Percentiles rank a stretch among this genome's conserved stretches.
phyloP scores from a whole-genome alignment of 1,140 invertebrate genomes.

The Cotesia glomerata region DNA sequence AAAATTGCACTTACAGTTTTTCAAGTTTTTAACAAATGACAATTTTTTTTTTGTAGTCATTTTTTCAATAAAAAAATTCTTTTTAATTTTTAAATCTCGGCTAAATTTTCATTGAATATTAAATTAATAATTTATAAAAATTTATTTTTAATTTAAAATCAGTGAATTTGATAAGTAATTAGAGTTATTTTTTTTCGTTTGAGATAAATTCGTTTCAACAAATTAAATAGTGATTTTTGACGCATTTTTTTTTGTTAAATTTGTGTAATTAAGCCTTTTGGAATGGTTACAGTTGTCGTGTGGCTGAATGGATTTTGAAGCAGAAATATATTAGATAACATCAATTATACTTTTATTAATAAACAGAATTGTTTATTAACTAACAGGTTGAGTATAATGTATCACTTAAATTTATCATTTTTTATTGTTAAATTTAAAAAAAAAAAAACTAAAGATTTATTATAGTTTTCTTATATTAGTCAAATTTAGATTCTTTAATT shows the following conservation, averaged over 20 bases:
- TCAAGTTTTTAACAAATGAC: no score
- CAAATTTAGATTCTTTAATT: neutral
- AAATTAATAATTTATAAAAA: no score
- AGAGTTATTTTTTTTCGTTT: no score
- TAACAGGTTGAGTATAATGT: constrained; percentile 42
- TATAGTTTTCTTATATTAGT: neutral
- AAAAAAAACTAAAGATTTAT: no score
- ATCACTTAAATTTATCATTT: neutral
- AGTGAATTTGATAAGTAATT: no score
- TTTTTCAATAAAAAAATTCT: neutral
- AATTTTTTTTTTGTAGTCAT: neutral
- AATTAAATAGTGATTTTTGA: constrained; percentile 28
- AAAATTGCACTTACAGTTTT: neutral
- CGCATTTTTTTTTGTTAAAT: constrained; percentile 7
- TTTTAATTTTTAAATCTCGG: neutral
- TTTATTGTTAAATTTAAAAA: neutral
- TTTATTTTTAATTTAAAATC: neutral
- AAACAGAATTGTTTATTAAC: constrained; percentile 19
- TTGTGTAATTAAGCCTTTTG: constrained; percentile 33
- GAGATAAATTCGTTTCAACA: constrained; percentile 9
- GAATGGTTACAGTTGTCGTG: constrained; percentile 40
- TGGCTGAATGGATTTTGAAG: constrained; percentile 25
- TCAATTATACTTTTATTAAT: constrained; percentile 5
- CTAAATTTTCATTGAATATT: no score
- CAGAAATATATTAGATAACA: constrained; percentile 23